Percentiles rank a stretch among this genome's conserved stretches.
phyloP scores from a whole-genome alignment of 1,140 invertebrate genomes.

The Cryptotermes secundus region DNA sequence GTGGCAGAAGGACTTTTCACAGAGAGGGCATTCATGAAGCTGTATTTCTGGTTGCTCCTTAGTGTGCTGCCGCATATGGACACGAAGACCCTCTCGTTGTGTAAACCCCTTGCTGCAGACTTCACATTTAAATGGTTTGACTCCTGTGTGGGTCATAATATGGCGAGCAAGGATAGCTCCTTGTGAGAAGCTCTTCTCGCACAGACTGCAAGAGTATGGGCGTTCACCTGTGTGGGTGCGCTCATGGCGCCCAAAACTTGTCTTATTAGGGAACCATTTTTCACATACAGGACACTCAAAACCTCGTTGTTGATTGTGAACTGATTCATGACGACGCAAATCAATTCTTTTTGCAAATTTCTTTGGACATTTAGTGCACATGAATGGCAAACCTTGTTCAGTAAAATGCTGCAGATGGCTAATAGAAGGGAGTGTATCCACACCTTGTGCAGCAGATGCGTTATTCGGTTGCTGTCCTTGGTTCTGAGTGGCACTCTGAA shows the following conservation, averaged over 20 bases:
- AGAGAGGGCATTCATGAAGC: constrained; percentile 65
- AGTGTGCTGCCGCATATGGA: constrained; percentile 63
- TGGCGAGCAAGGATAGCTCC: constrained; percentile 80
- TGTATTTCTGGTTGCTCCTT: constrained; percentile 57
- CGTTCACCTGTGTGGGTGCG: constrained; percentile 76
- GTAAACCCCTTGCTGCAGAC: constrained; percentile 73
- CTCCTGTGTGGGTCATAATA: constrained; percentile 80
- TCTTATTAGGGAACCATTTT: constrained; percentile 77
- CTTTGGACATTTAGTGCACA: constrained; percentile 57
- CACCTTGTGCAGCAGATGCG: no score
- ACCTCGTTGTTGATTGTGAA: constrained; percentile 60
- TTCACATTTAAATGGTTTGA: constrained; percentile 76
- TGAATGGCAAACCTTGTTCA: constrained; percentile 42
- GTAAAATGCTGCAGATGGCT: background rate
- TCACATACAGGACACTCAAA: constrained; percentile 65
- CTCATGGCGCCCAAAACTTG: constrained; percentile 74
- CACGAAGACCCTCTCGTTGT: constrained; percentile 63
- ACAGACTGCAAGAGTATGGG: constrained; percentile 72
- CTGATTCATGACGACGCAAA: constrained; percentile 60
- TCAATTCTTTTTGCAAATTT: constrained; percentile 57
- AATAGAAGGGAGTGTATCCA: no score
- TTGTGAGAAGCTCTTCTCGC: constrained; percentile 71
- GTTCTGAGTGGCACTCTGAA: background rate
- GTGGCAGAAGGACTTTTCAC: constrained; percentile 67
- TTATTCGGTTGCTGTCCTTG: background rate